phyloP scores from a whole-genome alignment of 2,113 vertebrate species.

The Marmota monax region DNA sequence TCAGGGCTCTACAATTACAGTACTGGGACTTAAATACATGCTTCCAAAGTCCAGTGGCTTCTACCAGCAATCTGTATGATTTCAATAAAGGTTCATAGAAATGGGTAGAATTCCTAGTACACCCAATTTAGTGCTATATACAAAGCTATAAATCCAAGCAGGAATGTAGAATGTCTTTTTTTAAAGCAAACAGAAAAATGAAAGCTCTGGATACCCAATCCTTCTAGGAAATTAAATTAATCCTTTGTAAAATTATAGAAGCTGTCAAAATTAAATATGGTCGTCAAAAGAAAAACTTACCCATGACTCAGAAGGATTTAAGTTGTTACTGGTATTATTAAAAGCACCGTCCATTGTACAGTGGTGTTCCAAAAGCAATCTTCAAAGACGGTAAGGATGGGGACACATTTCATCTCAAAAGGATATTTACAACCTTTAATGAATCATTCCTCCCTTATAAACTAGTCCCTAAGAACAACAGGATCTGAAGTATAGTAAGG shows the following conservation, averaged over 20 bases:
- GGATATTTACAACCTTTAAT: not conserved
- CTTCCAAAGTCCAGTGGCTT: constrained; percentile 16
- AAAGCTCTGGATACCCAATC: not conserved
- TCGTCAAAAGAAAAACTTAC: not conserved
- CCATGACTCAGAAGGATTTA: not conserved
- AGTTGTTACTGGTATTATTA: not conserved
- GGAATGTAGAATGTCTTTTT: not conserved
- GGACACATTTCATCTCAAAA: not conserved
- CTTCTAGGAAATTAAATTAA: not conserved
- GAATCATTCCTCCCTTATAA: not conserved
- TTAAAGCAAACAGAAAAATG: constrained; percentile 2
- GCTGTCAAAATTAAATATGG: not conserved
- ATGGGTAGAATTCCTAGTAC: not conserved
- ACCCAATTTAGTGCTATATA: not conserved
- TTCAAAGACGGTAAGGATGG: not conserved
- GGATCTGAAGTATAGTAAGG: not conserved
- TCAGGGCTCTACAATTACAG: not conserved
- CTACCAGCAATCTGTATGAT: not conserved
- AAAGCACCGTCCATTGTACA: not conserved
- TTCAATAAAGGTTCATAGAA: not conserved
- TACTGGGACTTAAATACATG: not conserved
- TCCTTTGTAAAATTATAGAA: constrained; percentile 19
- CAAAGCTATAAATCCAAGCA: not conserved
- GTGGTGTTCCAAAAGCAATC: not conserved
- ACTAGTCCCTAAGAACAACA: not conserved